Conservation (phyloP, 2,113 vertebrate species). For the Bungarus multicinctus region DNA sequence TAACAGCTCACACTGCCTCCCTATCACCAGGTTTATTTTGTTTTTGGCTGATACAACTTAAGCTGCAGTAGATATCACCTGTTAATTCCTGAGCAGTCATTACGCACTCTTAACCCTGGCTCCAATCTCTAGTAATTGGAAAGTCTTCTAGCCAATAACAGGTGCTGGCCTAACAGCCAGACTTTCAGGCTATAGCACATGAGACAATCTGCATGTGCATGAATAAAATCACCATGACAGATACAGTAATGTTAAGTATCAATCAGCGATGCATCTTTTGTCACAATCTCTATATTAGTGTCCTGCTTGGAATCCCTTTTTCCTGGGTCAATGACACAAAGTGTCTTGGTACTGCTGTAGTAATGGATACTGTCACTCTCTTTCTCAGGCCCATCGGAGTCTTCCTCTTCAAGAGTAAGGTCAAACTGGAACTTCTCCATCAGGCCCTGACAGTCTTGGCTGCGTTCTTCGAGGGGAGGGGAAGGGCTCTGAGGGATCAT, state of each 20-base stretch:
- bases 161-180: constrained; percentile 72
- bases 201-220: constrained; percentile 65
- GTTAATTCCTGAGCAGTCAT: constrained; percentile 86
- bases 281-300: constrained; percentile 76
- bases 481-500: constrained; percentile 98
- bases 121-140: constrained; percentile 87
- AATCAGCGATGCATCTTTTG: constrained; percentile 82
- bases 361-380: constrained; percentile 74
- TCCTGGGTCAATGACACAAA: constrained; percentile 63
- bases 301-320: constrained; percentile 57
- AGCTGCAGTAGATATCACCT: constrained; percentile 72
- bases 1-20: constrained; percentile 66
- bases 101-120: constrained; percentile 71
- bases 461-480: constrained; percentile 85
- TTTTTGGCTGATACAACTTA: constrained; percentile 50
- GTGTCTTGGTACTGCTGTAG: constrained; percentile 72
- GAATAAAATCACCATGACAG: constrained; percentile 54
- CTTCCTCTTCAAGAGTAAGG: constrained; percentile 86
- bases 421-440: constrained; percentile 97
- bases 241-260: constrained; percentile 83
- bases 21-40: constrained; percentile 42
- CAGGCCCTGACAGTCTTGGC: constrained; percentile 70
- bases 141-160: constrained; percentile 71
- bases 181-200: constrained; percentile 66
- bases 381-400: constrained; percentile 85